These are phyloP conservation scores for Acleris laterana DNA, from an alignment of 2,888 invertebrate species.

Conservation along the genomic window DNA sequence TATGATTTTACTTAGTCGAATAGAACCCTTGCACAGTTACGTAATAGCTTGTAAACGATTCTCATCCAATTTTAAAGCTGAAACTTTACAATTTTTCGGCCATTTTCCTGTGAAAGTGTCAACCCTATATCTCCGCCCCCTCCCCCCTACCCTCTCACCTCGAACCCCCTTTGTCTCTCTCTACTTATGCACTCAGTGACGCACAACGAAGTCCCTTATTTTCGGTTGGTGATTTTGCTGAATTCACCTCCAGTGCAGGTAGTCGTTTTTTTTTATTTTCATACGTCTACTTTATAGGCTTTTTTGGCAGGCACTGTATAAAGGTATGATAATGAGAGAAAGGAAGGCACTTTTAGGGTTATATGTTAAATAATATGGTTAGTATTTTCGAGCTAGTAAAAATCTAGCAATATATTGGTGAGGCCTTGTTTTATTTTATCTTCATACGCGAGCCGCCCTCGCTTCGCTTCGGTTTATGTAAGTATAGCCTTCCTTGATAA, in stretches of 20 bases:
- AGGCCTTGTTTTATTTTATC: too few species aligned
- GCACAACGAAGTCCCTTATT: slow-evolving; percentile 69
- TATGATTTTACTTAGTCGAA: too few species aligned
- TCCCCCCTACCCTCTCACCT: slow-evolving; percentile 50
- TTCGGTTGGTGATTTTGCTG: slow-evolving; percentile 65
- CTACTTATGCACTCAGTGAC: slow-evolving; percentile 75
- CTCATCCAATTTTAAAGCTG: too few species aligned
- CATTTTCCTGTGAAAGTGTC: slow-evolving; percentile 15
- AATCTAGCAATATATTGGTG: too few species aligned
- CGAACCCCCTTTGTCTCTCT: slow-evolving; percentile 70
- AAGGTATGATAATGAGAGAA: slow-evolving; percentile 19
- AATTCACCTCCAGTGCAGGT: slow-evolving; percentile 55
- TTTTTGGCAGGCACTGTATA: slow-evolving; percentile 28
- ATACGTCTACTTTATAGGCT: slow-evolving; percentile 48
- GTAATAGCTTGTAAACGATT: too few species aligned
- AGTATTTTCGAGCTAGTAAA: too few species aligned
- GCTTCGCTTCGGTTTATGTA: too few species aligned
- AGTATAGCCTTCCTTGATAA: too few species aligned
- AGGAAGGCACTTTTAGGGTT: not conserved
- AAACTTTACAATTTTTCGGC: not conserved
- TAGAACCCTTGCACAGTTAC: too few species aligned
- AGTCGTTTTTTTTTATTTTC: slow-evolving; percentile 53
- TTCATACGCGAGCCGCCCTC: too few species aligned
- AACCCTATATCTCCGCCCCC: slow-evolving; percentile 42
- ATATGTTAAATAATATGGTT: not conserved